phyloP scores from a whole-genome alignment of 2,797 vertebrate genomes.

The Tamandua tetradactyla region DNA sequence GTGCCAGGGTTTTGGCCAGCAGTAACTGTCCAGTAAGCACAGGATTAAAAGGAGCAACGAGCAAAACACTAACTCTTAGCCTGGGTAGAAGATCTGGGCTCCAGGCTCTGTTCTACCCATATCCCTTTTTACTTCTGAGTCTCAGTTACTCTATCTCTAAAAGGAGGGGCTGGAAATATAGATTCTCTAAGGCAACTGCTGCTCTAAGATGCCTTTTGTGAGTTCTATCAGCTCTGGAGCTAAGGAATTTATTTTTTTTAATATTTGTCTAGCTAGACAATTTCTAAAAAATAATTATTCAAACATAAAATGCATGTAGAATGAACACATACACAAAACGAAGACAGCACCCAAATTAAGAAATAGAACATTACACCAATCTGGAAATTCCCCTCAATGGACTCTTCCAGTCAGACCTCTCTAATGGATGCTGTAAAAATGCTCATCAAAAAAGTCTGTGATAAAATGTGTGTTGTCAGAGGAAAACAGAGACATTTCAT shows the following conservation, averaged over 20 bases:
- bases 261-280: not conserved
- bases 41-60: fast-evolving
- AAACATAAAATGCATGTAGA: not conserved
- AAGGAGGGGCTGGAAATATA: fast-evolving
- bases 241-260: not conserved
- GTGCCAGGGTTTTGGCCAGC: not conserved
- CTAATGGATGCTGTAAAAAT: not conserved
- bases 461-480: not conserved
- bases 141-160: not conserved
- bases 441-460: not conserved
- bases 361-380: not conserved
- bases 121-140: not conserved
- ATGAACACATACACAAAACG: not conserved
- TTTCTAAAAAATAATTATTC: not conserved
- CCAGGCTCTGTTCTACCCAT: not conserved
- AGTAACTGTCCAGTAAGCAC: not conserved
- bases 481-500: not conserved
- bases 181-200: not conserved
- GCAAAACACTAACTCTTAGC: not conserved
- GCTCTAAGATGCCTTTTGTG: not conserved
- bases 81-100: fast-evolving
- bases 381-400: fast-evolving
- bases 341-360: not conserved
- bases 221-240: not conserved
- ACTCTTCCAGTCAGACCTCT: not conserved